phyloP scores from a whole-genome alignment of 2,888 invertebrate genomes.

The Napeogenes inachia region DNA sequence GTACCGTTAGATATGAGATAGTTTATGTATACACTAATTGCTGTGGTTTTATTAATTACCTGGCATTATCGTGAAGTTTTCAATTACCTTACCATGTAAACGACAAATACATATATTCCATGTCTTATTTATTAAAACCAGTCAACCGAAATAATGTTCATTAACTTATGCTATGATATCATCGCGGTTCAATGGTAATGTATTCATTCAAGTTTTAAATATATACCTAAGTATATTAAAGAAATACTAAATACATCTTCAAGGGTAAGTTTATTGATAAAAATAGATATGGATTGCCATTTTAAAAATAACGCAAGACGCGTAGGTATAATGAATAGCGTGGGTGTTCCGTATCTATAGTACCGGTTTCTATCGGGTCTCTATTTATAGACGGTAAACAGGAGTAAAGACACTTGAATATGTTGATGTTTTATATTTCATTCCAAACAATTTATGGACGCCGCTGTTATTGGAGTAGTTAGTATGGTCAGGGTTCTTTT shows the following conservation, averaged over 20 bases:
- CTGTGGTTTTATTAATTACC: not conserved
- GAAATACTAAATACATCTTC: conserved; percentile 2
- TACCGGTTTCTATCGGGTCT: conserved; percentile 37
- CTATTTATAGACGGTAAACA: conserved; percentile 44
- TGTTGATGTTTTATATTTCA: conserved; percentile 15
- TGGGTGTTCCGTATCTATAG: conserved; percentile 53
- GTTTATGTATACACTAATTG: no score
- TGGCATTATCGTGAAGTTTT: not conserved
- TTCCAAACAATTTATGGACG: not conserved
- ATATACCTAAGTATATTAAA: not conserved
- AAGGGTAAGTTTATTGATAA: conserved; percentile 18
- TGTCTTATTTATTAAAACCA: not conserved
- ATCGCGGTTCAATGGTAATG: no score
- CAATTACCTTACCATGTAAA: not conserved
- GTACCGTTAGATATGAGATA: no score
- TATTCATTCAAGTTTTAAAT: not conserved
- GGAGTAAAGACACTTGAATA: conserved; percentile 23
- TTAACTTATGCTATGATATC: not conserved
- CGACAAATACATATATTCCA: not conserved
- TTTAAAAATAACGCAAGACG: conserved; percentile 44
- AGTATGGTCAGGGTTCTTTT: conserved; percentile 1
- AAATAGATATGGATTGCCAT: conserved; percentile 42
- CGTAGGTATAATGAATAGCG: conserved; percentile 40
- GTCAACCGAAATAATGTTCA: conserved; percentile 5
- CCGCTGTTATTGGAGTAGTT: no score